These are phyloP conservation scores for Papilio gigon DNA, from an alignment of 2,888 invertebrate species.

Conservation along the genomic window DNA sequence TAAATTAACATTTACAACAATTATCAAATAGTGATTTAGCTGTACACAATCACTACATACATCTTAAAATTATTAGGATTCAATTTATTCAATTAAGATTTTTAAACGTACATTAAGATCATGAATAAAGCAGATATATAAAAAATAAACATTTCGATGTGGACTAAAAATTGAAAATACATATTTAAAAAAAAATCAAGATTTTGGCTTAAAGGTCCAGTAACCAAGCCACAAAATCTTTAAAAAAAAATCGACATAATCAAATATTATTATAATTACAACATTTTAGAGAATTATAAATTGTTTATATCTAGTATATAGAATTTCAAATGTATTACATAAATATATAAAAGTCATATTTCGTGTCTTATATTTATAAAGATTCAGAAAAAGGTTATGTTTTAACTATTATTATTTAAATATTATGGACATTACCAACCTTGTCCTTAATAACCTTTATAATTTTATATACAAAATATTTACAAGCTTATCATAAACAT, in stretches of 20 bases:
- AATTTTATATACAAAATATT: constrained; percentile 46
- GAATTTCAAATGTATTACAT: not conserved
- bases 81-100: constrained; percentile 76
- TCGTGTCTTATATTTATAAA: not conserved
- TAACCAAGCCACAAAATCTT: too few relatives aligned
- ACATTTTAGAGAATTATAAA: not conserved
- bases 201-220: too few relatives aligned
- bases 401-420: constrained; percentile 13
- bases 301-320: not conserved
- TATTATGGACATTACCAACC: constrained; percentile 23
- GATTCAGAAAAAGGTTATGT: constrained; percentile 11
- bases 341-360: constrained; percentile 1
- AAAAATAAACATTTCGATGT: constrained; percentile 37
- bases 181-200: too few relatives aligned
- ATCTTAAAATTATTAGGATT: constrained; percentile 76
- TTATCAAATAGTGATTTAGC: constrained; percentile 53
- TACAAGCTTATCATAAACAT: constrained; percentile 44
- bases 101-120: constrained; percentile 53
- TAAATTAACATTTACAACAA: constrained; percentile 50
- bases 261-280: too few relatives aligned
- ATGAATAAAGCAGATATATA: constrained; percentile 38
- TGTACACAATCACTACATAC: constrained; percentile 54
- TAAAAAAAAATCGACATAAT: too few relatives aligned
- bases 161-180: not conserved
- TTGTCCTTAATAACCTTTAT: constrained; percentile 12